Evolutionary conservation across 1,140 invertebrate genomes (phyloP).

Genomic region (Hypothenemus hampei): DNA sequence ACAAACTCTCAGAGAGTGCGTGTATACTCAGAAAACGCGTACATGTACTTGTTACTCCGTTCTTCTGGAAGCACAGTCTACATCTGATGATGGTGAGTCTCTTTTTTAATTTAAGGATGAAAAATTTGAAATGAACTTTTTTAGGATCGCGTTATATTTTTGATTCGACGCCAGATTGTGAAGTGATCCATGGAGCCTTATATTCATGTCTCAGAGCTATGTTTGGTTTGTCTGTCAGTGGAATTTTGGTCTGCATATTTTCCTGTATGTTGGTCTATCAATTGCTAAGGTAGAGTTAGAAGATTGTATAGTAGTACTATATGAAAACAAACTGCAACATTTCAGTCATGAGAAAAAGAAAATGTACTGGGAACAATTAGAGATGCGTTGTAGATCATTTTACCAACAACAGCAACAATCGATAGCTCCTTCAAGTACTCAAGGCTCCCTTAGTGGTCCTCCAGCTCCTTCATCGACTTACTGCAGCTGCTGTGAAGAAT

Average conservation of each 20-base stretch:
- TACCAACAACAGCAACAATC: conserved; percentile 56
- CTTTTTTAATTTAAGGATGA: conserved; percentile 11
- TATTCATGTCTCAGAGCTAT: conserved; percentile 82
- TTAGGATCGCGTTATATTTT: conserved; percentile 64
- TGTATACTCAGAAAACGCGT: conserved; percentile 71
- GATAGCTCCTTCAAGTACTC: conserved; percentile 49
- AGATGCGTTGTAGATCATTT: conserved; percentile 72
- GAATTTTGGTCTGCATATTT: conserved; percentile 84
- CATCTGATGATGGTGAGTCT: conserved; percentile 54
- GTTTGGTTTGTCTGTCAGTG: conserved; percentile 83
- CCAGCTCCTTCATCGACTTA: conserved; percentile 44
- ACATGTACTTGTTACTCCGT: conserved; percentile 74
- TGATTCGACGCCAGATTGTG: conserved; percentile 78
- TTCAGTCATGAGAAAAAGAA: conserved; percentile 84
- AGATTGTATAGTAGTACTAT: not conserved
- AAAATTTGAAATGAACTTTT: not conserved
- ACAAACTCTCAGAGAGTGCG: conserved; percentile 79
- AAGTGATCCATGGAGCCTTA: conserved; percentile 78
- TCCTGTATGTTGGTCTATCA: conserved; percentile 89
- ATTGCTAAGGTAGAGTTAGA: conserved; percentile 59
- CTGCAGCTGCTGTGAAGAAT: conserved; percentile 70
- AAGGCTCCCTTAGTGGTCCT: conserved; percentile 43
- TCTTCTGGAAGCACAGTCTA: conserved; percentile 55
- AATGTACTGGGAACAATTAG: conserved; percentile 90
- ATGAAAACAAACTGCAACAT: not conserved